Conservation (phyloP, 1,140 invertebrate genomes). For the Platyscapa corneri region DNA sequence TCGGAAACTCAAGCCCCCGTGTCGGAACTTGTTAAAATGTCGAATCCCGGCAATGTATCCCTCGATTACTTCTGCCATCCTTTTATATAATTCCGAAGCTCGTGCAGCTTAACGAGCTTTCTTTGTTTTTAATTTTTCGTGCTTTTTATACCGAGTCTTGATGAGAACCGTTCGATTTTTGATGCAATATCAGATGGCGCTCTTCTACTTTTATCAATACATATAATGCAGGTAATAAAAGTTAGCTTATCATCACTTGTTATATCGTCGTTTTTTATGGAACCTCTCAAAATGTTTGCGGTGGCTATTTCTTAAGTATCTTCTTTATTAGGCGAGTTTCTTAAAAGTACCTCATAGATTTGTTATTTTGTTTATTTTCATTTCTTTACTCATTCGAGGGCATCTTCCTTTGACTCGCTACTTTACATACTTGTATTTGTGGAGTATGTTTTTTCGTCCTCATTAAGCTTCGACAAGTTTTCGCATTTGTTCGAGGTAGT, state of each 20-base stretch:
- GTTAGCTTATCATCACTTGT: not conserved
- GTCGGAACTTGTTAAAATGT: not conserved
- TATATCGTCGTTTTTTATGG: not conserved
- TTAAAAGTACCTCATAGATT: not conserved
- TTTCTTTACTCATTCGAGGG: not conserved
- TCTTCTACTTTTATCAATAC: not conserved
- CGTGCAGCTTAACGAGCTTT: not conserved
- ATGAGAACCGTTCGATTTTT: not conserved
- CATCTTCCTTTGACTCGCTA: not conserved
- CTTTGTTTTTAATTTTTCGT: not conserved
- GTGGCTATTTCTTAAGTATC: not conserved
- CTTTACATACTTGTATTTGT: not conserved
- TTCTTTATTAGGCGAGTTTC: not conserved
- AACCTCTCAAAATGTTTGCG: not conserved
- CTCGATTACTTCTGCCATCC: not conserved
- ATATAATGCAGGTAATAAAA: not conserved
- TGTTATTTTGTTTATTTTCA: not conserved
- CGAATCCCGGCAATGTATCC: not conserved
- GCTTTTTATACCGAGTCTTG: not conserved
- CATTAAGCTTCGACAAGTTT: not conserved
- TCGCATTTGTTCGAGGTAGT: not conserved
- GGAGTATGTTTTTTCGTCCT: not conserved
- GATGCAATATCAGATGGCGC: not conserved
- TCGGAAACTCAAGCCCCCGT: not conserved
- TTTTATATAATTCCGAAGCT: not conserved